These are phyloP conservation scores for Globicephala melas DNA, from an alignment of 2,113 vertebrate genomes.

Conservation along the genomic window DNA sequence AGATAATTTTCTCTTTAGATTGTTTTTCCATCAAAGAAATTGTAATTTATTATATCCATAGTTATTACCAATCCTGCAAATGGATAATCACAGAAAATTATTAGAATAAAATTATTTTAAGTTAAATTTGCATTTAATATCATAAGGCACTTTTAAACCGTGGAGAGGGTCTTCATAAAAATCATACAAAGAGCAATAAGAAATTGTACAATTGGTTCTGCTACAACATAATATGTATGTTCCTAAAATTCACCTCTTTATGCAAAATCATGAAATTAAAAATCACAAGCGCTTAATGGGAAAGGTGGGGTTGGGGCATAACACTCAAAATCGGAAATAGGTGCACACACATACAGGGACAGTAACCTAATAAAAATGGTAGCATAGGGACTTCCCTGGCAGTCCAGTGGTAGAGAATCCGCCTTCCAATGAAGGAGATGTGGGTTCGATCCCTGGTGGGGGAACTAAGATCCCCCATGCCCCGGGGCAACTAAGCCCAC, in stretches of 20 bases:
- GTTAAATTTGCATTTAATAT: neutral
- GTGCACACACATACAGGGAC: neutral
- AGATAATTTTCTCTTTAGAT: neutral
- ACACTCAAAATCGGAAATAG: neutral
- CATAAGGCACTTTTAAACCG: neutral
- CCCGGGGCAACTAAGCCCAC: too few relatives aligned
- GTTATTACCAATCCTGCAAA: neutral
- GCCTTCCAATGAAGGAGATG: too few relatives aligned
- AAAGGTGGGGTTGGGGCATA: neutral
- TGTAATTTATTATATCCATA: neutral
- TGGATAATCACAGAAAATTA: neutral
- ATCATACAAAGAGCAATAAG: neutral
- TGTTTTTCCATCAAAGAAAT: neutral
- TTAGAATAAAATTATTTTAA: neutral
- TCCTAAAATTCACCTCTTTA: neutral
- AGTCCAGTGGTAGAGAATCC: too few relatives aligned
- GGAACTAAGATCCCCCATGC: too few relatives aligned
- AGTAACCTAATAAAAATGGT: neutral
- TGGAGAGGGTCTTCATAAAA: neutral
- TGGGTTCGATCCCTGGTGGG: too few relatives aligned
- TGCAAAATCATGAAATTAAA: constrained; percentile 6
- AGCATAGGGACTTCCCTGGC: too few relatives aligned
- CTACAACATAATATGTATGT: neutral
- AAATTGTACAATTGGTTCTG: neutral
- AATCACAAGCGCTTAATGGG: neutral